Percentiles rank a stretch among this genome's conserved stretches.
Conservation (phyloP, 2,888 invertebrate species). For the Mylabris sibirica region DNA sequence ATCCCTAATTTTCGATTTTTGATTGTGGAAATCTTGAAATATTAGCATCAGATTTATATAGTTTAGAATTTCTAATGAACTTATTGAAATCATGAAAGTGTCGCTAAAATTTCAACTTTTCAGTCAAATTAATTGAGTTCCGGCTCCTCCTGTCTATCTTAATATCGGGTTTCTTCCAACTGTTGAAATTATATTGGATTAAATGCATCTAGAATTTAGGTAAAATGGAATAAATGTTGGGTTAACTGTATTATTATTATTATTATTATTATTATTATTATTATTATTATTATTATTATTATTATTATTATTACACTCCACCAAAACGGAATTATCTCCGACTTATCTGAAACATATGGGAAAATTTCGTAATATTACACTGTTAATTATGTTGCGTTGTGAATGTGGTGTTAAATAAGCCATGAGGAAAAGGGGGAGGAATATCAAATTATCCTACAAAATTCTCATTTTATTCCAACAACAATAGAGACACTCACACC, state of each 20-base stretch:
- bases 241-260: not conserved
- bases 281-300: no score
- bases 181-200: not conserved
- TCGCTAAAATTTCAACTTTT: no score
- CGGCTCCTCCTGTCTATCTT: not conserved
- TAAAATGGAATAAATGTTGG: not conserved
- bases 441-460: not conserved
- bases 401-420: not conserved
- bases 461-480: not conserved
- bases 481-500: no score
- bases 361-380: not conserved
- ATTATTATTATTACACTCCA: no score
- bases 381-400: not conserved
- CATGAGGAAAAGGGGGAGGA: not conserved
- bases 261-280: no score
- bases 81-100: no score
- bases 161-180: not conserved
- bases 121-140: not conserved
- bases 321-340: not conserved
- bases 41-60: no score
- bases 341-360: no score
- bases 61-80: no score
- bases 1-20: no score
- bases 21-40: no score
- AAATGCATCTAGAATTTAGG: not conserved